Conservation (phyloP, 2,888 invertebrate genomes). For the Omphaloscelis lunosa region DNA sequence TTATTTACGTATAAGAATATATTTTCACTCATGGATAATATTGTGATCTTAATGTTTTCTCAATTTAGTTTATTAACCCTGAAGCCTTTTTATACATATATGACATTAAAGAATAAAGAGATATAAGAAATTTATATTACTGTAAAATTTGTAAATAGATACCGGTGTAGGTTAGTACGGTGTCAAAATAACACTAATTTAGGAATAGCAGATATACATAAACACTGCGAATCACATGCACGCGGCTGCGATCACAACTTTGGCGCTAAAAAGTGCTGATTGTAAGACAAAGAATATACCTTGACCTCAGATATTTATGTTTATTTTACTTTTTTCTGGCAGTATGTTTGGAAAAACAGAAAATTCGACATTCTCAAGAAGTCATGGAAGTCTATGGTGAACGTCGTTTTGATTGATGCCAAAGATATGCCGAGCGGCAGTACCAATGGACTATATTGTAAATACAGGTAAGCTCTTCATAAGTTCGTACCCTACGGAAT, state of each 20-base stretch:
- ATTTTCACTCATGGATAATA: constrained; percentile 9
- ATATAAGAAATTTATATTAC: not conserved
- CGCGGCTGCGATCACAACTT: not conserved
- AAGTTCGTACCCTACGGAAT: not conserved
- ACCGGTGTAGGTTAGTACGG: too few relatives aligned
- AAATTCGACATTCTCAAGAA: constrained; percentile 85
- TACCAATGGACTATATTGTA: constrained; percentile 84
- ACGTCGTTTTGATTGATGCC: constrained; percentile 85
- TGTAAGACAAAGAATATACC: not conserved
- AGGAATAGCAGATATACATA: not conserved
- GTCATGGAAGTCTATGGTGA: constrained; percentile 85
- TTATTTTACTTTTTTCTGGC: constrained; percentile 60
- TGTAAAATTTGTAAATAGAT: not conserved
- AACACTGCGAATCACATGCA: not conserved
- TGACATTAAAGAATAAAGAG: not conserved
- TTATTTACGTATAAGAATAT: not conserved
- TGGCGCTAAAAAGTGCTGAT: not conserved
- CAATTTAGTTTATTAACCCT: not conserved
- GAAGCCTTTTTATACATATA: not conserved
- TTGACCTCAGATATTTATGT: constrained; percentile 2
- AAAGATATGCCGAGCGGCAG: constrained; percentile 82
- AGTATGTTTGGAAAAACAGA: constrained; percentile 86
- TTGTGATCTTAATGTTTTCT: not conserved
- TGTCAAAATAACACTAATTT: not conserved
- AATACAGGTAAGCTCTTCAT: constrained; percentile 82